These are phyloP conservation scores for Drepana falcataria DNA, from an alignment of 2,888 invertebrate species.

Conservation along the genomic window DNA sequence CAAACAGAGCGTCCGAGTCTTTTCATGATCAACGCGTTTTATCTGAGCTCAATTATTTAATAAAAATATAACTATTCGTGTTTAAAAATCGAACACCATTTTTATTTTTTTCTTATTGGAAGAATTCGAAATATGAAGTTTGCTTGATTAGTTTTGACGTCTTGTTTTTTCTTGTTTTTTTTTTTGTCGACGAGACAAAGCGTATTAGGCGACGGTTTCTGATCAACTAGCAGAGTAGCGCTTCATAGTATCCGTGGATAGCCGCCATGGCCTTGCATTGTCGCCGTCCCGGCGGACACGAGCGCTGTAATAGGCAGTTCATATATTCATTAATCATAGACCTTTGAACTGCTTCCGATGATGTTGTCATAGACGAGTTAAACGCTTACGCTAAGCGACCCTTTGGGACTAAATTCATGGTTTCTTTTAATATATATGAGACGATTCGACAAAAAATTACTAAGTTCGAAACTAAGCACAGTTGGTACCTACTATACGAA, in stretches of 20 bases:
- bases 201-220: constrained; percentile 27
- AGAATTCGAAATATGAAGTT: constrained; percentile 5
- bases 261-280: constrained; percentile 45
- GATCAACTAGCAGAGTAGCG: constrained; percentile 42
- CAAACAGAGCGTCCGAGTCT: constrained; percentile 13
- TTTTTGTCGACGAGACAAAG: constrained; percentile 16
- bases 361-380: too few species aligned
- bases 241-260: constrained; percentile 46
- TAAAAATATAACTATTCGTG: constrained; percentile 1
- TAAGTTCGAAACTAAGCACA: too few species aligned
- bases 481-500: too few species aligned
- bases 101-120: neutral
- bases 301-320: constrained; percentile 35
- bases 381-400: too few species aligned
- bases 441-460: too few species aligned
- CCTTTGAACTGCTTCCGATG: constrained; percentile 4
- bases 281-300: constrained; percentile 17
- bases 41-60: neutral
- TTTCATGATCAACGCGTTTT: neutral
- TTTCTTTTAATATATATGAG: too few species aligned
- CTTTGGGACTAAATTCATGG: too few species aligned
- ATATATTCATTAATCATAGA: constrained; percentile 32
- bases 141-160: neutral
- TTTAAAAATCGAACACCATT: constrained; percentile 8
- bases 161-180: constrained; percentile 10